Evolutionary conservation across 1,140 invertebrate genomes (phyloP), one percentile per base, ranked within the genome.

Genomic region (Drosophila varians): DNA sequence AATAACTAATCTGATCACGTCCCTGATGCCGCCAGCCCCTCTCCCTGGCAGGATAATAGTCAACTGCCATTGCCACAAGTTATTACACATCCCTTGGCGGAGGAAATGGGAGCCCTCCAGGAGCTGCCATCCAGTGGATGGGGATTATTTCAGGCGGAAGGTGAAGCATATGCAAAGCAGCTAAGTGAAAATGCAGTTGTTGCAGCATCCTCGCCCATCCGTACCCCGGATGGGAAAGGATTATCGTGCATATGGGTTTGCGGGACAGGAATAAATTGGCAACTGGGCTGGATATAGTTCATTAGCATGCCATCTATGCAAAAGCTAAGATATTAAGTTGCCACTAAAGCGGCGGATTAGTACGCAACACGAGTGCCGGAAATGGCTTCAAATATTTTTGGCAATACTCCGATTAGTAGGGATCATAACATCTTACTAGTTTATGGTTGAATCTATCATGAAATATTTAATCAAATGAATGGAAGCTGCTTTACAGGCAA

Each of bases 1-100:
- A 86, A 87, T 86, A 80, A 65, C 68, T 86, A 87, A 86, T 86
- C 80, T 84, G 80, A 87, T 86, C 80, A 86, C 82, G 80, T 86
- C 76, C 31, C 62, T 64, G 40, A 36, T 40, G 34, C 38, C 18
- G 28, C 40, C 36, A n/a, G n/a, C 5, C 12, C 36, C 36, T 2
- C 5, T 4, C 36, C 12, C 26, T 38, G 18, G 43, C 46, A 74
- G 78, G 64, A 83, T 83, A 83, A 77, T 84, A 74, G 70, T 64
- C 51, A 73, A 58, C 71, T 74, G 71, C 51, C 71, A 73, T 46
- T 74, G 71, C 57, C 70, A 56, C 71, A 74, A 74, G 49, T 74
- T 74, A 74, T 74, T 74, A 74, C 57, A 64, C 49, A 74, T 74
- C 57, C 68, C 66, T 34, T 28, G 31, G 43, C 38, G n/a, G 12